These are phyloP conservation scores for Netelia melanura DNA, from an alignment of 2,888 invertebrate genomes.

Conservation along the genomic window DNA sequence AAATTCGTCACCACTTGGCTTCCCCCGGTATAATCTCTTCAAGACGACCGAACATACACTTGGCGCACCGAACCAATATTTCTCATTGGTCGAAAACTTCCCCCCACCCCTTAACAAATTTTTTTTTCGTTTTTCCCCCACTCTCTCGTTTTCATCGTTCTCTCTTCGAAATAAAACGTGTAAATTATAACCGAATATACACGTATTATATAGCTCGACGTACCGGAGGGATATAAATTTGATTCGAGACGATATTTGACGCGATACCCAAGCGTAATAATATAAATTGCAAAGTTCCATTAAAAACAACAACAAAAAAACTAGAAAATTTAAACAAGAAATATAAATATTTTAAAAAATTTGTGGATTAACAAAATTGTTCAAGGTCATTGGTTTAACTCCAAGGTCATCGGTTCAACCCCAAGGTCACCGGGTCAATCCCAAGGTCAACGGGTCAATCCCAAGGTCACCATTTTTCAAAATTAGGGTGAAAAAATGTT, in stretches of 20 bases:
- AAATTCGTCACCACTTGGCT: slow-evolving; percentile 80
- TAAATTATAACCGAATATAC: slow-evolving; percentile 50
- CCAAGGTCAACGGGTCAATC: no score
- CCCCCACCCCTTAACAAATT: slow-evolving; percentile 44
- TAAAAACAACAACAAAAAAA: slow-evolving; percentile 2
- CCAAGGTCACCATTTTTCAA: no score
- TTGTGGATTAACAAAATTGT: background rate
- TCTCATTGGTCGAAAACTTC: slow-evolving; percentile 70
- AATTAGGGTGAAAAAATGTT: no score
- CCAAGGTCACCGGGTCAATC: background rate
- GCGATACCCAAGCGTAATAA: slow-evolving; percentile 50
- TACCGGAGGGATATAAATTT: slow-evolving; percentile 54
- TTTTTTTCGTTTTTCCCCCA: no score
- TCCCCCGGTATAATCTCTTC: slow-evolving; percentile 63
- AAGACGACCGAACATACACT: slow-evolving; percentile 46
- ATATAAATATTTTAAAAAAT: background rate
- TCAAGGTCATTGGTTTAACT: background rate
- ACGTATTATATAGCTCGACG: slow-evolving; percentile 19
- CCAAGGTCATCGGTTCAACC: background rate
- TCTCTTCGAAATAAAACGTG: slow-evolving; percentile 46
- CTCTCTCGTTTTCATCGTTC: no score
- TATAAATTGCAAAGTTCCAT: slow-evolving; percentile 27
- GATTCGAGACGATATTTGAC: slow-evolving; percentile 49
- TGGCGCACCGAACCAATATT: slow-evolving; percentile 71
- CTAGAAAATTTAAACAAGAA: background rate